Base-by-base conservation (phyloP, 2,797 vertebrate genomes). In the Setipinna tenuifilis region DNA sequence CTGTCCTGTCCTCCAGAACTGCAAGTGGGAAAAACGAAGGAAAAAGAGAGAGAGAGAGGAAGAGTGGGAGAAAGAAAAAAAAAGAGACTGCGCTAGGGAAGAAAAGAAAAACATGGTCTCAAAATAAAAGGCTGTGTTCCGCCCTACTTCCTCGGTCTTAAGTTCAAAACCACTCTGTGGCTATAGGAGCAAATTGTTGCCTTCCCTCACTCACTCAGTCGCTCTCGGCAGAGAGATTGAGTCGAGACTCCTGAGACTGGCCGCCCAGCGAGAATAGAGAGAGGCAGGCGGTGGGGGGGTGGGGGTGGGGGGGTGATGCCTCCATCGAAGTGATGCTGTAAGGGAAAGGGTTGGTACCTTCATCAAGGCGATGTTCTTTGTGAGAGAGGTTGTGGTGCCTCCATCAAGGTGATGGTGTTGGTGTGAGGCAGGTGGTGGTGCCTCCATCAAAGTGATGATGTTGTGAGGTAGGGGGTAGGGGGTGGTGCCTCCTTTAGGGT, bases 151-250 rank as follows among this genome's bases (percentile, higher is more conserved):
- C 88, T 91, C 94, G 93, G 92, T 93, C 88, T 86, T 87, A 83
- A 81, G 90, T 94, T 93, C 94, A 93, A 91, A 91, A 90, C 89
- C 88, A 90, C 92, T 93, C 92, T 94, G 94, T 90, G 92, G 93
- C 91, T 88, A 50, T 90, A 90, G 89, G 91, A 91, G 91, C 91
- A 94, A 94, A 95, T 93, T 94, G 90, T 94, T 93, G 87, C 94
- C 90, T 91, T 92, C 91, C 86, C 50, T 54, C 50, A 9, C 50
- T 54, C 50, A 54, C 50, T 54, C 50, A 1, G 25, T 41, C 50
- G 1, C 50, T 54, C 68, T 71, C 3, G 68, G 35, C 25, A 3
- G 25, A 71, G 25, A 35, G 11, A 25, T 31, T 6, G 12, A 17
- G 65, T 71, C 28, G 25, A 71, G 65, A 71, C 28, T 12, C 12